A percentile compares a stretch with the other conserved stretches of the same genome.
phyloP scores from a whole-genome alignment of 2,888 invertebrate genomes.

The Ypsolopha sequella region DNA sequence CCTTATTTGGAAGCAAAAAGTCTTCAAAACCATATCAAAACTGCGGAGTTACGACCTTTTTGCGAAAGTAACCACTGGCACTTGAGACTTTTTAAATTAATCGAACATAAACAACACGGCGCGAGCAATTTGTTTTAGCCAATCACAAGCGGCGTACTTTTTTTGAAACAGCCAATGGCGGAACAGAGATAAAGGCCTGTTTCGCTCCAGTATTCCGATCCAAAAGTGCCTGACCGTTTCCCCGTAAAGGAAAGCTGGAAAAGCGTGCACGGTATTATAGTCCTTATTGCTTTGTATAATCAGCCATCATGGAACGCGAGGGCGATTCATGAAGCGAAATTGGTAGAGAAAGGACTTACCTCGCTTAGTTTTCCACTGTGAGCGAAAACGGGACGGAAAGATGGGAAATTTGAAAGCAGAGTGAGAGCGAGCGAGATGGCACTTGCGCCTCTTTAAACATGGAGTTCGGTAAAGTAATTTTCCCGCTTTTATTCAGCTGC shows the following conservation, averaged over 20 bases:
- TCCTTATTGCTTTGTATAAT: constrained; percentile 65
- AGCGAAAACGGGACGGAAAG: constrained; percentile 26
- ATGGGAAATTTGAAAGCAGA: constrained; percentile 19
- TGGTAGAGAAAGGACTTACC: constrained; percentile 45
- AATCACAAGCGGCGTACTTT: constrained; percentile 60
- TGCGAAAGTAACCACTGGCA: constrained; percentile 14
- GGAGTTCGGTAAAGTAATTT: constrained; percentile 52
- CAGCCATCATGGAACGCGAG: constrained; percentile 67
- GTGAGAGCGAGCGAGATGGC: constrained; percentile 29
- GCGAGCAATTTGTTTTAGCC: constrained; percentile 69
- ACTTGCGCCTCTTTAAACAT: constrained; percentile 36
- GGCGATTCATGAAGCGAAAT: constrained; percentile 48
- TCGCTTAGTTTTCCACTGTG: constrained; percentile 37
- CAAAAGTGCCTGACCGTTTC: constrained; percentile 39
- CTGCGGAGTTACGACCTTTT: constrained; percentile 25
- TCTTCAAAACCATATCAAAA: constrained; percentile 11
- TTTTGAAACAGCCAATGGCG: constrained; percentile 66
- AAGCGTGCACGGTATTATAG: constrained; percentile 46
- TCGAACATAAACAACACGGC: constrained; percentile 48
- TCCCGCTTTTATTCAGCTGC: constrained; percentile 60
- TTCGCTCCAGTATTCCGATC: constrained; percentile 35
- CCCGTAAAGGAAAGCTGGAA: constrained; percentile 22
- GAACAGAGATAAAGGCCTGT: constrained; percentile 56
- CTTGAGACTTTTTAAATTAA: constrained; percentile 45
- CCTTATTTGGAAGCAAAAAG: constrained; percentile 16